Conservation (phyloP, 1,140 invertebrate genomes). For the Uloborus diversus region DNA sequence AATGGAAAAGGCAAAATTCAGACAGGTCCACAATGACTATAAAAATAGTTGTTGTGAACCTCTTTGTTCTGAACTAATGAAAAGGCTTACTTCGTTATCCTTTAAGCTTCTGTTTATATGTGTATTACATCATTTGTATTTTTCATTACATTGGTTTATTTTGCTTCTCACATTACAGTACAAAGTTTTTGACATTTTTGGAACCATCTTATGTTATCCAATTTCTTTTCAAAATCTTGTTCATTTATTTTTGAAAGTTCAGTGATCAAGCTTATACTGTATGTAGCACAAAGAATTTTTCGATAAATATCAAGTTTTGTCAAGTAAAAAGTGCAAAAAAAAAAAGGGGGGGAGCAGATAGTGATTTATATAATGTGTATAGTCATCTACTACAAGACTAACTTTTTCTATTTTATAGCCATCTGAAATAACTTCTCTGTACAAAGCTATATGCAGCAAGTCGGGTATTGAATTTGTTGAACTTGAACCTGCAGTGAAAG, state of each 20-base stretch:
- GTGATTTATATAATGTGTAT: neutral
- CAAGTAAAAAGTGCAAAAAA: neutral
- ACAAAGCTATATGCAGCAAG: constrained; percentile 22
- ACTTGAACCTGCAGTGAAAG: constrained; percentile 19
- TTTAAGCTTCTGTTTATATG: too few species aligned
- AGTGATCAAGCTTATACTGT: neutral
- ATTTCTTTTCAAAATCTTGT: neutral
- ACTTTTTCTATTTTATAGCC: neutral
- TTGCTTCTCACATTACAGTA: too few species aligned
- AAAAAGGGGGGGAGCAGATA: neutral
- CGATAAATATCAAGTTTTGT: neutral
- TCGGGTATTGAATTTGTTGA: constrained; percentile 30
- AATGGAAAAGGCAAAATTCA: too few species aligned
- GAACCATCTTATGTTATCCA: too few species aligned
- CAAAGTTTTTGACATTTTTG: too few species aligned
- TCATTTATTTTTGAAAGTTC: neutral
- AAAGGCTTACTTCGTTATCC: too few species aligned
- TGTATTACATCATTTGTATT: too few species aligned
- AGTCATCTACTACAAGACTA: neutral
- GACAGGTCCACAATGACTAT: too few species aligned
- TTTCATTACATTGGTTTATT: too few species aligned
- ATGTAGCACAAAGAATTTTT: neutral
- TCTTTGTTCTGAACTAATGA: too few species aligned
- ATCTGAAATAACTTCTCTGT: neutral
- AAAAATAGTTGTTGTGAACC: too few species aligned